Evolutionary conservation across 2,113 vertebrate species (phyloP).

Genomic region (Stegastes partitus): DNA sequence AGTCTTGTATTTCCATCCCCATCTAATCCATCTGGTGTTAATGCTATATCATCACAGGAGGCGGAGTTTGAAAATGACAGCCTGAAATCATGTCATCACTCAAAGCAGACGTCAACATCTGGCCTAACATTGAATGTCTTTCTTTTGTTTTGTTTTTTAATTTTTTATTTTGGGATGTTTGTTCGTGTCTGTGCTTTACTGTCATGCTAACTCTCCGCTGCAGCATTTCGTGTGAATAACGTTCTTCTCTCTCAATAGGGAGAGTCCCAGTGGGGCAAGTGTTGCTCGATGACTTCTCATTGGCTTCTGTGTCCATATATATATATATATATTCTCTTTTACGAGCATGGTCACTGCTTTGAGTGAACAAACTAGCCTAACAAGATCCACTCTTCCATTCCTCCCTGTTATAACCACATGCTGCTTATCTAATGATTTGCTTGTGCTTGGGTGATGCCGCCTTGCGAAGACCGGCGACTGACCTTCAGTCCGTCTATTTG

Average conservation of each 20-base stretch:
- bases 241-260: conserved; percentile 88
- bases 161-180: conserved; percentile 71
- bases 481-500: conserved; percentile 75
- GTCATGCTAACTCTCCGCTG: conserved; percentile 86
- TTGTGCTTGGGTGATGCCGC: conserved; percentile 40
- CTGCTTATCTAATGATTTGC: conserved; percentile 75
- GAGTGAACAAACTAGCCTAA: conserved; percentile 93
- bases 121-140: conserved; percentile 78
- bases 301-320: conserved; percentile 90
- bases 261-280: conserved; percentile 86
- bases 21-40: conserved; percentile 88
- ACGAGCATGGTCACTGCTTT: conserved; percentile 95
- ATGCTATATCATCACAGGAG: conserved; percentile 89
- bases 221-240: conserved; percentile 85
- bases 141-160: conserved; percentile 45
- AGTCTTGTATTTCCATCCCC: conserved; percentile 84
- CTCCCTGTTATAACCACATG: conserved; percentile 86
- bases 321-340: conserved; percentile 77
- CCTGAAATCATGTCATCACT: conserved; percentile 87
- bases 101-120: conserved; percentile 89
- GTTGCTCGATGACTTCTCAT: conserved; percentile 90
- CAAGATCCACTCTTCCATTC: conserved; percentile 82
- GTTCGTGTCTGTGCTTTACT: conserved; percentile 63
- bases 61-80: conserved; percentile 89
- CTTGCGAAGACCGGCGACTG: conserved; percentile 41